Base-by-base conservation (phyloP, 1,140 invertebrate genomes). In the Penaeus chinensis region DNA sequence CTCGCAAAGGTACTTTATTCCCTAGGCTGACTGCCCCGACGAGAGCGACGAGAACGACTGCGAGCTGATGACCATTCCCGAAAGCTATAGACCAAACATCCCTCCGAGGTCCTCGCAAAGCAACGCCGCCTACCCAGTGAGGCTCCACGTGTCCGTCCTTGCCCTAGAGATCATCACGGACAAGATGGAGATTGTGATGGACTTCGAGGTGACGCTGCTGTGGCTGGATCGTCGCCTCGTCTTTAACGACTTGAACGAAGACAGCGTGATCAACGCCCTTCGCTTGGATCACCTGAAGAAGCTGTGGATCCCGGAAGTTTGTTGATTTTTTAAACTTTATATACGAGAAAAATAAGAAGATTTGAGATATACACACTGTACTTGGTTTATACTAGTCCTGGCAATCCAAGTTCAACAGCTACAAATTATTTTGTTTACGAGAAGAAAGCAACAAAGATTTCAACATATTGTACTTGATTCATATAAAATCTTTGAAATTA, bases 111-210 rank as follows among this genome's bases (percentile, higher is more conserved):
- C 27, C 8, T 27, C 47, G 5, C 18, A 18, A 13, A 16, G 20
- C 10, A 61, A 24, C 62, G 18, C 80, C 66, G 65, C 82, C 66
- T 62, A 84, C 66, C 82, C 82, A 2, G 65, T 84, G 37, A 11
- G 19, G n/a, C 63, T 84, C 4, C 82, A 84, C 42, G 42, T 84
- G n/a, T n/a, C 16, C 32, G 66, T 84, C 19, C 65, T 84, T 5
- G 63, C 63, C 61, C 42, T 84, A 37, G 82, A 84, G 82, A 84
- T 84, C 7, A 22, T 84, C 18, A 84, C 82, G 2, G 82, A 54
- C 18, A 84, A 84, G 66, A 84, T 84, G 82, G 82, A 84, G 82
- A 84, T 84, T 10, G 82, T 84, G 13, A 84, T 84, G 82, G 82
- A 84, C 27, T 84, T 84, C 27, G 65, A 54, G 13, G 66, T 62